Conservation (phyloP, 2,888 invertebrate species). For the Kuschelorhynchus macadamiae region DNA sequence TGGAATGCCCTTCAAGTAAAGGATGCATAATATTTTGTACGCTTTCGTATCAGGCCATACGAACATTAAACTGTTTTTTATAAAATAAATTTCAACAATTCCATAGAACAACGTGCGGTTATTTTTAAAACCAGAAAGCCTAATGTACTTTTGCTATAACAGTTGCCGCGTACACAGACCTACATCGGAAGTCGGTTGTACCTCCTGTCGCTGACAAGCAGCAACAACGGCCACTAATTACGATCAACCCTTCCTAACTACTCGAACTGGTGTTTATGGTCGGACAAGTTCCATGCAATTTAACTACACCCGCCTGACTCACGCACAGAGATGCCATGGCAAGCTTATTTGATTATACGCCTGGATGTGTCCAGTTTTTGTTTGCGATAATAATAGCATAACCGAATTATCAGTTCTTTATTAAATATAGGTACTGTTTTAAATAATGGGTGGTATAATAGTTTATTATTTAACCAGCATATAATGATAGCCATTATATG, state of each 20-base stretch:
- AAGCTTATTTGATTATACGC: constrained; percentile 40
- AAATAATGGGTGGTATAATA: too few species aligned
- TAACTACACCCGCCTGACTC: constrained; percentile 45
- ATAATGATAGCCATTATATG: too few species aligned
- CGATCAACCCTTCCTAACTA: constrained; percentile 58
- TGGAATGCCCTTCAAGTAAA: too few species aligned
- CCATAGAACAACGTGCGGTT: too few species aligned
- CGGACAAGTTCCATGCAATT: constrained; percentile 52
- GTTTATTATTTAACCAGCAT: too few species aligned
- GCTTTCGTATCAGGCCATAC: too few species aligned
- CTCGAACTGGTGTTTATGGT: constrained; percentile 58
- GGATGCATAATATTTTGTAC: too few species aligned
- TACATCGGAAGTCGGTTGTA: constrained; percentile 61
- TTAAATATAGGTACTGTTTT: too few species aligned
- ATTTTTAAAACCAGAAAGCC: neutral
- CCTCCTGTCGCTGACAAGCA: constrained; percentile 61
- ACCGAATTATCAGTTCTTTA: constrained; percentile 10
- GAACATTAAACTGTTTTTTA: too few species aligned
- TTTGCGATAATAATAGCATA: constrained; percentile 21
- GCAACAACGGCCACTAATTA: constrained; percentile 57
- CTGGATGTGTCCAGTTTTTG: constrained; percentile 27
- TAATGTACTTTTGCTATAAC: constrained; percentile 29
- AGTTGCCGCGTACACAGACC: constrained; percentile 28
- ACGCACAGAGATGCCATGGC: constrained; percentile 33
- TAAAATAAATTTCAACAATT: too few species aligned